Base-by-base conservation (phyloP, 2,888 invertebrate genomes). In the Drosophila quinaria region DNA sequence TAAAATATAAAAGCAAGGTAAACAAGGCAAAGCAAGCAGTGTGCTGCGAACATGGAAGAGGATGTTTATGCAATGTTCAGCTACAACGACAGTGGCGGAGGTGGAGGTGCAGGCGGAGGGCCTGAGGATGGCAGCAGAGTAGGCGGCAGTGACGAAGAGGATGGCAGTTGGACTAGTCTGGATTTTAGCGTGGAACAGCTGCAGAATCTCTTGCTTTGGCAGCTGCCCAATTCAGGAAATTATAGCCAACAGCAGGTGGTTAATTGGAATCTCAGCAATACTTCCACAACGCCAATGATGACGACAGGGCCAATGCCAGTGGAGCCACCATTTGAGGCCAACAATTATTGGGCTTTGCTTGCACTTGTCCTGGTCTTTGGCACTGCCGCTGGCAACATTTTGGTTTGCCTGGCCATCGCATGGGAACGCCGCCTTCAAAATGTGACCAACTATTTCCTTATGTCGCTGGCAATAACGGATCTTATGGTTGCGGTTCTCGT, bases 381-480 rank as follows among this genome's bases (percentile, higher is more conserved):
- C 69, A 98, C 98, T 0, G 97, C 97, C 0, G 96, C 97, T 2
- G 98, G 98, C 1, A 99, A 99, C 93, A 96, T 98, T 44, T 93
- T 99, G 68, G 99, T 99, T 51, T 98, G 98, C 90, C 93, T 98
- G 83, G 98, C 99, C 25, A 98, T 99, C 87, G 96, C 96, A 75
- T 95, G 97, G 95, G 98, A 99, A 92, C 95, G 97, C 63, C 94
- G 98, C 15, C 94, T 99, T 70, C 98, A 99, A 93, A 99, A 98
- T 94, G 98, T 98, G 69, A 99, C 98, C 89, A 99, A 99, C 93
- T 98, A 98, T 93, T 99, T 99, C 92, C 94, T 99, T 90, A 97
- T 98, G 96, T 98, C 98, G 5, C 93, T 99, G 91, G 98, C 98
- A 59, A 96, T 98, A 79, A 98, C 98, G 13, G 99, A 99, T 93